Evolutionary conservation across 2,888 invertebrate species (phyloP).

Genomic region (Ectemnius continuus): DNA sequence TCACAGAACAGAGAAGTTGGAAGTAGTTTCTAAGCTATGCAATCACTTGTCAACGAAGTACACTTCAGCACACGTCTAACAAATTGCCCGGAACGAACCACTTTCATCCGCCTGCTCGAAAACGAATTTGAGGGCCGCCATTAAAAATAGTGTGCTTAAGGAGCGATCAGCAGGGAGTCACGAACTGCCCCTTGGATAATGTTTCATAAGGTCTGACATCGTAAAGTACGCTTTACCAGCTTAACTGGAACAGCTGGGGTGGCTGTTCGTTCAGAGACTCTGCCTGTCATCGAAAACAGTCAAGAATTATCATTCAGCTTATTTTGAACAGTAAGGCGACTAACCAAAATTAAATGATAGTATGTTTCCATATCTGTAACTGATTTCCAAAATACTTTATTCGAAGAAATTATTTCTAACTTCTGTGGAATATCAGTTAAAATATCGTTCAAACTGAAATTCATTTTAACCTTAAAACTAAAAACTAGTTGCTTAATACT

Average conservation of each 20-base stretch:
- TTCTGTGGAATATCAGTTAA: no score
- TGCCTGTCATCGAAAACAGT: not conserved
- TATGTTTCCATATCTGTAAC: no score
- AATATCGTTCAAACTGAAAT: no score
- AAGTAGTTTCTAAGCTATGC: constrained; percentile 13
- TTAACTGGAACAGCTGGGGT: not conserved
- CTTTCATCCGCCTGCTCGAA: not conserved
- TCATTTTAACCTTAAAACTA: no score
- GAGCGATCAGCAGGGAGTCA: constrained; percentile 3
- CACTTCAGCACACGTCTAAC: not conserved
- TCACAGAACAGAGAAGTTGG: constrained; percentile 14
- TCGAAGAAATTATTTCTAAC: no score
- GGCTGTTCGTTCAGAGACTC: not conserved
- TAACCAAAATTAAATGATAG: no score
- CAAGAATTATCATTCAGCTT: not conserved
- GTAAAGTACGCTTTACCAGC: not conserved
- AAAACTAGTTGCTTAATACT: no score
- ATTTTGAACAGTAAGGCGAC: no score
- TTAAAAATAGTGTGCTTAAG: not conserved
- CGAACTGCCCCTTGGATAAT: constrained; percentile 3
- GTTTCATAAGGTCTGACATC: not conserved
- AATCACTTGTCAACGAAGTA: no score
- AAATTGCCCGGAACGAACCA: constrained; percentile 7
- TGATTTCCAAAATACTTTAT: no score
- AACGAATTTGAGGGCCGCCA: not conserved